Base-by-base conservation (phyloP, 1,140 invertebrate genomes). In the Drosophila willistoni region DNA sequence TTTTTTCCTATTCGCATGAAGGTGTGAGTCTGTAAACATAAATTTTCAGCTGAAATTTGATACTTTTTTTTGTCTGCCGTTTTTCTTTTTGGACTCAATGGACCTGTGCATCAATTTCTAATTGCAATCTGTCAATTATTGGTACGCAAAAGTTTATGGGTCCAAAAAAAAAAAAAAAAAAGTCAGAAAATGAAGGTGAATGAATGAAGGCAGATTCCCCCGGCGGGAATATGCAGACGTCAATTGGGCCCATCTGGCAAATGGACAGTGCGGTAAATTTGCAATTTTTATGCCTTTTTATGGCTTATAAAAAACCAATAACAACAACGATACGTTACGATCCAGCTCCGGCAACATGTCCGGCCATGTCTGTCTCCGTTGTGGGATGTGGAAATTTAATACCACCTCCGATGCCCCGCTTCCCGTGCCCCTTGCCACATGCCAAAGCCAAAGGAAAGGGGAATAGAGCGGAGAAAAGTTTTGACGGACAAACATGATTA, bases 261-360 rank as follows among this genome's bases (percentile, higher is more conserved):
- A 82, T 83, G 79, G 81, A 69, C 81, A 75, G 66, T 80, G 75
- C 41, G n/a, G 65, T 61, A 83, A 77, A 79, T 77, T 86, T 83
- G 71, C 84, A 80, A 87, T 84, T 87, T 84, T 71, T 36, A 60
- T 79, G 59, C 74, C 44, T 78, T 78, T 79, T 79, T 87, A 87
- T 87, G 84, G 84, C 80, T 80, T 87, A 89, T 87, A 89, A 87
- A 87, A 87, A 89, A 73, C 63, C 80, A 87, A 87, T 87, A 87
- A 84, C 70, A 89, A 89, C 79, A 87, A 75, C 47, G 29, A 29
- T 22, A 22, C 44, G 47, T 62, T 14, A 14, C 63, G 51, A 47
- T 47, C 25, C 14, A 17, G 56, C 63, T 51, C 44, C 44, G 44
- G 44, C 44, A 22, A 51, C 17, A 51, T 51, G 44, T 51, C 44